Evolutionary conservation across 1,140 invertebrate species (phyloP), one percentile per base, ranked within the genome.

Genomic region (Papilio polyxenes): DNA sequence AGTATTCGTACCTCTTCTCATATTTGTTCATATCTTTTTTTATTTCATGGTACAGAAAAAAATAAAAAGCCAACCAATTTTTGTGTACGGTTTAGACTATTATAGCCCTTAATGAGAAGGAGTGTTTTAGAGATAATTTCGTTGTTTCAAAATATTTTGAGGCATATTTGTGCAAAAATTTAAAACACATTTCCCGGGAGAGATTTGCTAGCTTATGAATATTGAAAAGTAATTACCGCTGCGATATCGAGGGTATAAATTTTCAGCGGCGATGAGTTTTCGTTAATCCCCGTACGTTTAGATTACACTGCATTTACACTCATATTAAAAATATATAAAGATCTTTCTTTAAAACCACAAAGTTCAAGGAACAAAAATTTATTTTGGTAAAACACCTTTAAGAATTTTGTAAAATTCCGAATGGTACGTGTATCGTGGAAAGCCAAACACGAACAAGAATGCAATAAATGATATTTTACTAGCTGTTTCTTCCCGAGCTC

Each of bases 221-320:
- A 77, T 77, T 77, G 49, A 77, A 53, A 77, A 53, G 75, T 77
- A 77, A 77, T 77, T 77, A 77, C 75, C 75, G 75, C 75, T 77
- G 49, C 75, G 75, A 77, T 77, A 77, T 77, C 48, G 75, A 20
- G 75, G 75, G 48, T 49, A 77, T 77, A 53, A 77, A 77, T 77
- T 53, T 75, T 75, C 74, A 75, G 74, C 75, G 23, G 48, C 44
- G 75, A 31, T 77, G 75, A 77, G 75, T 77, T 77, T 76, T 75
- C 44, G 75, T 77, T 77, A 77, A 77, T 77, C 75, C 75, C 75
- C 49, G 75, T 56, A 51, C 49, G 75, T 20, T 53, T 77, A 77
- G 75, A 23, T 77, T 77, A 77, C 44, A 51, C 48, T 77, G n/a
- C n/a, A 49, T 75, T 59, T 59, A 40, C 74, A 49, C 40, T 49